phyloP scores from a whole-genome alignment of 2,888 invertebrate species.

The Drosophila cyrtoloma region DNA sequence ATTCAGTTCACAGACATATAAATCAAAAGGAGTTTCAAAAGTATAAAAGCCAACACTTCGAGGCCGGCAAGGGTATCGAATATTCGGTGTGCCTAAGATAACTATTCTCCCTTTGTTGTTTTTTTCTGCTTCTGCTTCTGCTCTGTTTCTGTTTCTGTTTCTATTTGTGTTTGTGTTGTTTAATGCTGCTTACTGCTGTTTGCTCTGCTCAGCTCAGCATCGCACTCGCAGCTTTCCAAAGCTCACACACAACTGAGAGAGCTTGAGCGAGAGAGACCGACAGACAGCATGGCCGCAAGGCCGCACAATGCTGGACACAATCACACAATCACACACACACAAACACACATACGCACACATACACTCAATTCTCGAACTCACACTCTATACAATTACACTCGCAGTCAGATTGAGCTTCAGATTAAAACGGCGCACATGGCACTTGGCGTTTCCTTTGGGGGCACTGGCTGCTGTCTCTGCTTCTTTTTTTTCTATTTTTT shows the following conservation, averaged over 20 bases:
- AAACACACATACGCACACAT: neutral
- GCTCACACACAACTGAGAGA: constrained; percentile 41
- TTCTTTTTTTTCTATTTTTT: constrained; percentile 18
- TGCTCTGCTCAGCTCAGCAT: constrained; percentile 33
- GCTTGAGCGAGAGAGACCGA: constrained; percentile 25
- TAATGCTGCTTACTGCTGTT: constrained; percentile 37
- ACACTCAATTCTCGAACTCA: neutral
- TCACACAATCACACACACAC: constrained; percentile 7
- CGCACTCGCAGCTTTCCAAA: constrained; percentile 52
- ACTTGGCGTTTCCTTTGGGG: constrained; percentile 71
- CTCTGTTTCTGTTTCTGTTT: constrained; percentile 41
- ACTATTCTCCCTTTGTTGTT: constrained; percentile 13
- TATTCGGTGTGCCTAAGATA: neutral
- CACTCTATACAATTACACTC: constrained; percentile 33
- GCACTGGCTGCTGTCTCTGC: constrained; percentile 33
- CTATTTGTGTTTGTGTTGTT: constrained; percentile 58
- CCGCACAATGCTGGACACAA: constrained; percentile 51
- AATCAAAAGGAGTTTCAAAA: neutral
- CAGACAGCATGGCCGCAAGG: constrained; percentile 63
- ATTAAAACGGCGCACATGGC: constrained; percentile 70
- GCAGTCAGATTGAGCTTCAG: constrained; percentile 56
- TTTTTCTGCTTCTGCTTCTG: constrained; percentile 24
- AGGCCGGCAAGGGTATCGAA: neutral
- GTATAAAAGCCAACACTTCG: neutral
- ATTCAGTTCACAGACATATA: neutral